These are phyloP conservation scores for Chrysotoxum bicinctum DNA, from an alignment of 2,888 invertebrate genomes.

Conservation along the genomic window DNA sequence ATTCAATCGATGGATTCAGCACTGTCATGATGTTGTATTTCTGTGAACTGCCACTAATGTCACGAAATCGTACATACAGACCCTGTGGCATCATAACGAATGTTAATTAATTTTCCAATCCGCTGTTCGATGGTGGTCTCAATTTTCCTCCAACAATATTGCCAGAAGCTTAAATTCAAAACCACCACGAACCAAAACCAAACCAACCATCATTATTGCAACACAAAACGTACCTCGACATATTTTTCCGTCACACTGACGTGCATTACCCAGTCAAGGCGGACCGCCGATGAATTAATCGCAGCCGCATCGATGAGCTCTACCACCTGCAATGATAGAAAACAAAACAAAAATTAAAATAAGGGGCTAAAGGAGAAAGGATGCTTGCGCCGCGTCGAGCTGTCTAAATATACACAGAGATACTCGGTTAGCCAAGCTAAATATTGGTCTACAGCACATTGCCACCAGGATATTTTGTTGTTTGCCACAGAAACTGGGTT, in stretches of 20 bases:
- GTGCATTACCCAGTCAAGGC: conserved; percentile 83
- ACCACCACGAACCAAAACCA: conserved; percentile 10
- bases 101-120: conserved; percentile 66
- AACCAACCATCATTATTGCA: conserved; percentile 6
- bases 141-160: conserved; percentile 26
- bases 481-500: conserved; percentile 54
- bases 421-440: conserved; percentile 27
- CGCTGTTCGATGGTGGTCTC: conserved; percentile 46
- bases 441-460: conserved; percentile 30
- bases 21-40: conserved; percentile 87
- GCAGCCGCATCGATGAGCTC: conserved; percentile 85
- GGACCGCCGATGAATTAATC: conserved; percentile 83
- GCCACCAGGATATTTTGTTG: conserved; percentile 45
- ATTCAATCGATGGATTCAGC: conserved; percentile 84
- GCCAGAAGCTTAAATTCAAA: conserved; percentile 26
- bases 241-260: conserved; percentile 81
- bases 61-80: conserved; percentile 86
- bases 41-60: conserved; percentile 84
- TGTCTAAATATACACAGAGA: conserved; percentile 20
- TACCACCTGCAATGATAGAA: conserved; percentile 84
- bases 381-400: neutral
- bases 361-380: neutral
- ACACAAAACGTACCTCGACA: conserved; percentile 78
- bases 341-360: conserved; percentile 13
- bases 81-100: conserved; percentile 82